Conservation (phyloP, 2,113 vertebrate genomes). For the Solea senegalensis region DNA sequence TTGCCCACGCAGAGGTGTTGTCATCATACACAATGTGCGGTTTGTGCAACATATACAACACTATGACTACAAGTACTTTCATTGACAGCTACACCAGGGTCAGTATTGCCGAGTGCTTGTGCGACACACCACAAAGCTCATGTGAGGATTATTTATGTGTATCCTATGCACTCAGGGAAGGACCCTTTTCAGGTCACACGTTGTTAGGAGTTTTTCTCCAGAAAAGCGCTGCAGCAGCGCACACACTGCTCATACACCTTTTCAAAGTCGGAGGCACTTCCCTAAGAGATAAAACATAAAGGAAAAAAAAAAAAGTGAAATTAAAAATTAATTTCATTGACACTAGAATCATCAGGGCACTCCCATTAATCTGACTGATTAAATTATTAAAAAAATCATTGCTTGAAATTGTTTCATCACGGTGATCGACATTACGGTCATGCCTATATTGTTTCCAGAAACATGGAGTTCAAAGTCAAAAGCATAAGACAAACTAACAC, state of each 20-base stretch:
- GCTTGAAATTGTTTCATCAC: no score
- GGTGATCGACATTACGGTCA: no score
- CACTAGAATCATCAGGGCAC: neutral
- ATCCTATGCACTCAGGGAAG: neutral
- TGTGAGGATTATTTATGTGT: conserved; percentile 6
- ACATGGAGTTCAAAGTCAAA: conserved; percentile 6
- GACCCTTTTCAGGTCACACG: neutral
- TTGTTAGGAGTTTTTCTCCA: conserved; percentile 80
- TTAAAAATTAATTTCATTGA: neutral
- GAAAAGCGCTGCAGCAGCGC: conserved; percentile 87
- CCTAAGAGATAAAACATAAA: conserved; percentile 79
- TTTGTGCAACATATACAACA: conserved; percentile 34
- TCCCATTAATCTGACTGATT: no score
- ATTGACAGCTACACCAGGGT: neutral
- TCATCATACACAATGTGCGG: conserved; percentile 26
- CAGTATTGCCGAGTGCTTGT: neutral
- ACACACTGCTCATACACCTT: conserved; percentile 87
- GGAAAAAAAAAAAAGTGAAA: neutral
- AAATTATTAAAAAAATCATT: no score
- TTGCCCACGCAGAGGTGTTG: neutral
- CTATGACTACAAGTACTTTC: neutral
- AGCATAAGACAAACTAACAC: conserved; percentile 23
- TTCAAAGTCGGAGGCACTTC: conserved; percentile 88
- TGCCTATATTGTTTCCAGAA: neutral
- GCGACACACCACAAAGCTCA: conserved; percentile 5